A percentile compares a stretch with the other conserved stretches of the same genome.
phyloP scores from a whole-genome alignment of 2,797 vertebrate species.

The Anguilla megastoma region DNA sequence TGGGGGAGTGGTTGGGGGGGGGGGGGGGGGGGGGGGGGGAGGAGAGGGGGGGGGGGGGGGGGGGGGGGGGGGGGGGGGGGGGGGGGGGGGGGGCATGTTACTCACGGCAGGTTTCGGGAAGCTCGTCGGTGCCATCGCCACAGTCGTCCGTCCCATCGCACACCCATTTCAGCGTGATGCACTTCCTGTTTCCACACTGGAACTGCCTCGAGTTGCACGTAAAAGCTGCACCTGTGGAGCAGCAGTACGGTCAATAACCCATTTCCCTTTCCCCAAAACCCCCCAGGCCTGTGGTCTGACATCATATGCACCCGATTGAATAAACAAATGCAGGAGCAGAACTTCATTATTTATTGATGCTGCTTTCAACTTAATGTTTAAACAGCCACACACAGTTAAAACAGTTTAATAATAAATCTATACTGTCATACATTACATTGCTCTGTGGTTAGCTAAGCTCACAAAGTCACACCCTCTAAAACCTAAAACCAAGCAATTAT shows the following conservation, averaged over 20 bases:
- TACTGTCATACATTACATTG: background rate
- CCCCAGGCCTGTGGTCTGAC: background rate
- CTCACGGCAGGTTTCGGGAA: slow-evolving; percentile 72
- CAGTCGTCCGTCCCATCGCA: slow-evolving; percentile 83
- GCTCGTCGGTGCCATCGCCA: slow-evolving; percentile 78
- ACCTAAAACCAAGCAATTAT: background rate
- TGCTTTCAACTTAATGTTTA: background rate
- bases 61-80: background rate
- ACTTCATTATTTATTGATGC: background rate
- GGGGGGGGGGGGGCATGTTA: slow-evolving; percentile 23
- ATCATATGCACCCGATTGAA: background rate
- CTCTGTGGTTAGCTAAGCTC: slow-evolving; percentile 1
- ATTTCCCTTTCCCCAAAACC: background rate
- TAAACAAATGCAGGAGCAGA: background rate
- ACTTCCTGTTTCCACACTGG: slow-evolving; percentile 74
- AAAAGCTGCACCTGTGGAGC: background rate
- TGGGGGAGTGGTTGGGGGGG: background rate
- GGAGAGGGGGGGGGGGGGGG: too few species aligned
- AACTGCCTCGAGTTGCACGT: slow-evolving; percentile 60
- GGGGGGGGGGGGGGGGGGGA: too few species aligned
- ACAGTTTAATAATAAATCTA: background rate
- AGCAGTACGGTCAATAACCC: background rate
- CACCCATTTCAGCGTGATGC: slow-evolving; percentile 78
- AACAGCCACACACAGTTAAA: background rate
- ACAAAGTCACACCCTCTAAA: background rate